Conservation (phyloP, 2,888 invertebrate genomes). For the Drosophila ustulata region DNA sequence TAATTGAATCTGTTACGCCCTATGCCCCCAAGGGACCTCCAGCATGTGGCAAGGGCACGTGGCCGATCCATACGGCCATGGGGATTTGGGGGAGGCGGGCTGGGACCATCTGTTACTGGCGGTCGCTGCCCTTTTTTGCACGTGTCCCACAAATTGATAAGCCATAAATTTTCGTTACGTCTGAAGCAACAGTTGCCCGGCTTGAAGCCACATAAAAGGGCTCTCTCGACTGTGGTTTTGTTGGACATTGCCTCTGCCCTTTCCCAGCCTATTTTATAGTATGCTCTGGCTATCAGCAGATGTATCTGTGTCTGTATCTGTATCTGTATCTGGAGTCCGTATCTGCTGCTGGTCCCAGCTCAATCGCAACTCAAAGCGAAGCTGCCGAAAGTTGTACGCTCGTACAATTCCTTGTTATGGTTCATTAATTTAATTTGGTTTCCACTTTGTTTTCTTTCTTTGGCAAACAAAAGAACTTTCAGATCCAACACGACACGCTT, state of each 20-base stretch:
- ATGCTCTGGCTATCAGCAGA: neutral
- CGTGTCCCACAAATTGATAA: slow-evolving; percentile 66
- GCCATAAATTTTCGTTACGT: slow-evolving; percentile 67
- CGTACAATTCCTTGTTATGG: slow-evolving; percentile 58
- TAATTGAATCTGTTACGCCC: slow-evolving; percentile 63
- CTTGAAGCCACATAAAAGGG: slow-evolving; percentile 60
- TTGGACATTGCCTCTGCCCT: slow-evolving; percentile 16
- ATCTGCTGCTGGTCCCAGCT: slow-evolving; percentile 16
- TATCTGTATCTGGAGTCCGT: slow-evolving; percentile 5
- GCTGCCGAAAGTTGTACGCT: slow-evolving; percentile 57
- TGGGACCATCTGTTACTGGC: slow-evolving; percentile 22
- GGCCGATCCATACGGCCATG: slow-evolving; percentile 1
- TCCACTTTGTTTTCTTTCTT: slow-evolving; percentile 40
- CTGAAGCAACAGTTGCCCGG: slow-evolving; percentile 66
- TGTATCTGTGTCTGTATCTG: slow-evolving; percentile 9
- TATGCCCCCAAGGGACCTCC: slow-evolving; percentile 21
- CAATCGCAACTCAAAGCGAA: slow-evolving; percentile 59
- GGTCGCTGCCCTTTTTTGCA: slow-evolving; percentile 45
- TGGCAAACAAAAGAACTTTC: slow-evolving; percentile 44
- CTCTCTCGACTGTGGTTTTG: slow-evolving; percentile 39
- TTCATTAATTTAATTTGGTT: slow-evolving; percentile 74
- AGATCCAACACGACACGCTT: slow-evolving; percentile 52
- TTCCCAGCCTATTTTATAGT: neutral
- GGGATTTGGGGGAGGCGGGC: neutral
- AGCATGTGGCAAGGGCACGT: slow-evolving; percentile 4